Evolutionary conservation across 1,140 invertebrate genomes (phyloP), one percentile per base, ranked within the genome.

Genomic region (Drosophila kepulauana): DNA sequence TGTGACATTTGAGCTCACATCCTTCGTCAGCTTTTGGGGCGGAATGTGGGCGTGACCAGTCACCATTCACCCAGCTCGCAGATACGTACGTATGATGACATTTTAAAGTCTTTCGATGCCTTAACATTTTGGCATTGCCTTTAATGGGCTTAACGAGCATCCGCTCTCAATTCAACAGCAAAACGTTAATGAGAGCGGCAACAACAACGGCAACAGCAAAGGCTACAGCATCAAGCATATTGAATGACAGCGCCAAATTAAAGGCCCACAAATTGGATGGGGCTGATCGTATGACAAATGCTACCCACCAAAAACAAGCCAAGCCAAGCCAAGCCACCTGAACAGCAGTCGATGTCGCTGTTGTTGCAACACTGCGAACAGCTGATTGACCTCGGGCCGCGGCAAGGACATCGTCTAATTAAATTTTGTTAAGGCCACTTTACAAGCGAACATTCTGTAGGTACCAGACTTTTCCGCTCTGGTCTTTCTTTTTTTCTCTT

Each of bases 71-170:
- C 6, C 48, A 5, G 3, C 13, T 49, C 54, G 48, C 20, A 25
- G 20, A 25, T 25, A 25, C 4, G 3, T 25, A 25, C 20, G 20
- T 59, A 15, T 59, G 68, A 49, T 82, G 82, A 69, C 73, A 88
- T 77, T 87, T 88, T 87, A 87, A 87, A 88, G 73, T 82, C 67
- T 61, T 64, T 61, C 67, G 61, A 30, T 51, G 59, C 58, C 59
- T 61, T 65, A 75, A 70, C 58, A 75, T 64, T 71, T 38, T 51
- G 51, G 57, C 77, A 79, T 64, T 76, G 77, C 62, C 82, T 82
- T 86, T 82, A 77, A 86, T 82, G 70, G 80, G 74, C 71, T 88
- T 87, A 87, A 87, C 84, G 64, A 87, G 77, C 74, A 88, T 87
- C 84, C 84, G 84, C 41, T 64, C 51, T 57, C 71, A 61, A 78